A percentile compares a stretch with the other conserved stretches of the same genome.
These are phyloP conservation scores for Carassius carassius DNA, from an alignment of 2,113 vertebrate genomes.

Conservation along the genomic window DNA sequence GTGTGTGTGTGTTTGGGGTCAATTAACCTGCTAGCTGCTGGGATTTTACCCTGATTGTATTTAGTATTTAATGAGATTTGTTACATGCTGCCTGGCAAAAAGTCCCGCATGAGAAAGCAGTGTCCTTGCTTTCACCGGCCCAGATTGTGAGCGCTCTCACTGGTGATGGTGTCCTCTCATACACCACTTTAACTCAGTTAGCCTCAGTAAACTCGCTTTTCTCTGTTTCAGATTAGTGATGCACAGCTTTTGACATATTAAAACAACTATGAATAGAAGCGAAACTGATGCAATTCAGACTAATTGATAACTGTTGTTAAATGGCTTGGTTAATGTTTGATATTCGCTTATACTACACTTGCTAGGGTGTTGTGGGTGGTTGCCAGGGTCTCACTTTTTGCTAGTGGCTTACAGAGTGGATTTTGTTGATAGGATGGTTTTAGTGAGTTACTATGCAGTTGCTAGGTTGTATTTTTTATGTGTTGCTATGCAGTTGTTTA, in stretches of 20 bases:
- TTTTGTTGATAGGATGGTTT: no score
- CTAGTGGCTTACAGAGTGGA: no score
- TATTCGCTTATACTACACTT: not conserved
- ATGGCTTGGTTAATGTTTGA: not conserved
- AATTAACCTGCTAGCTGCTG: not conserved
- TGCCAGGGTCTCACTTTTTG: no score
- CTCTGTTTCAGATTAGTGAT: slow-evolving; percentile 19
- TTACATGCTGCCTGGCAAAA: not conserved
- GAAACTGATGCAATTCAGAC: not conserved
- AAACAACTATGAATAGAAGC: not conserved
- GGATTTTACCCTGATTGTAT: slow-evolving; percentile 11
- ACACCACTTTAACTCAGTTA: slow-evolving; percentile 38
- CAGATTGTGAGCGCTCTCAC: not conserved
- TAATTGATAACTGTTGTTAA: not conserved
- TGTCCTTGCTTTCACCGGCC: slow-evolving; percentile 6
- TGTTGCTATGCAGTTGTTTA: no score
- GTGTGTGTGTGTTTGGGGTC: not conserved
- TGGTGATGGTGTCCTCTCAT: not conserved
- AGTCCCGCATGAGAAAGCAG: not conserved
- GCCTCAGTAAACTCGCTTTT: not conserved
- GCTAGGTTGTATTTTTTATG: no score
- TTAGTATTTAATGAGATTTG: slow-evolving; percentile 10
- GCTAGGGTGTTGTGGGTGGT: no score
- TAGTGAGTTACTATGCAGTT: no score
- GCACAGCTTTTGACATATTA: not conserved